Evolutionary conservation across 2,797 vertebrate genomes (phyloP).

Genomic region (Acestrorhynchus altus): DNA sequence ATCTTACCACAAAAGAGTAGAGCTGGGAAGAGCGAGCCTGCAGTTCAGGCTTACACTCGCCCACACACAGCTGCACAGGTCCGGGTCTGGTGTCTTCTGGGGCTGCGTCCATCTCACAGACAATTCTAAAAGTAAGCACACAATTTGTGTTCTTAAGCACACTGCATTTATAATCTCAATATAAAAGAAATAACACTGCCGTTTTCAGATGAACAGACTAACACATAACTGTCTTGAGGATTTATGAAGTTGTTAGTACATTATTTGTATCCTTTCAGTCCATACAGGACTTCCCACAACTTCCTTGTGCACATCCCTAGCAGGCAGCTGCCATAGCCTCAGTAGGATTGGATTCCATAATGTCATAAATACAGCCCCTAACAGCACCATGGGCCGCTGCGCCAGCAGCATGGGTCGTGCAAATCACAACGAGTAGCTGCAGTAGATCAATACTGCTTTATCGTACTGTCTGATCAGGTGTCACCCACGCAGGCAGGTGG

Average conservation of each 20-base stretch:
- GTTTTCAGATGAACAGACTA: neutral
- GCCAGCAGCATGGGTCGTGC: constrained; percentile 2
- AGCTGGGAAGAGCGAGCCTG: constrained; percentile 88
- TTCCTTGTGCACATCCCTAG: neutral
- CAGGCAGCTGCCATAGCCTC: neutral
- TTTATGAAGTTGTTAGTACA: neutral
- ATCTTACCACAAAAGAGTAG: constrained; percentile 93
- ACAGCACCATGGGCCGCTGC: neutral
- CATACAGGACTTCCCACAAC: neutral
- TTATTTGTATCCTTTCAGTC: neutral
- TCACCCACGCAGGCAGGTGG: constrained; percentile 68
- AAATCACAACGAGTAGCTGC: constrained; percentile 57
- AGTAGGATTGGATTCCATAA: neutral
- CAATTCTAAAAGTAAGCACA: constrained; percentile 83
- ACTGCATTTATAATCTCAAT: constrained; percentile 4
- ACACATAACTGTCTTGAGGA: neutral
- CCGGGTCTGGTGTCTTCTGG: constrained; percentile 81
- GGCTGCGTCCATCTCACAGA: constrained; percentile 93
- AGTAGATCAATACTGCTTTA: constrained; percentile 69
- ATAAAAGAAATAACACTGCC: neutral
- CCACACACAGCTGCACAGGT: constrained; percentile 91
- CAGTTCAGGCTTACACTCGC: constrained; percentile 94
- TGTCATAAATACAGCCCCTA: constrained; percentile 1
- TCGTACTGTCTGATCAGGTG: constrained; percentile 71
- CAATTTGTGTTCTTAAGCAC: too few relatives aligned